phyloP scores from a whole-genome alignment of 2,888 invertebrate genomes.

The Octodonta nipae region DNA sequence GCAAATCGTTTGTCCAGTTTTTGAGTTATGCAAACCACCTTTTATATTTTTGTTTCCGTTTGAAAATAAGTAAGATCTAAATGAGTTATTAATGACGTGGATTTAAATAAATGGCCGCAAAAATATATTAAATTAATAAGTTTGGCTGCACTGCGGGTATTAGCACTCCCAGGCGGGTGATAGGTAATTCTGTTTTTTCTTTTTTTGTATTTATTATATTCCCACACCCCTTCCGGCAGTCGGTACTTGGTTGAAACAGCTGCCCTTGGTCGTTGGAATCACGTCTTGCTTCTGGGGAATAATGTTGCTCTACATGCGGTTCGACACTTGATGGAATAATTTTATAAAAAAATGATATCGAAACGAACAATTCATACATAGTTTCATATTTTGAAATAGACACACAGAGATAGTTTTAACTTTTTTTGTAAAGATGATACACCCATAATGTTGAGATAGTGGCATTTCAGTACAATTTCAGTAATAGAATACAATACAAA shows the following conservation, averaged over 20 bases:
- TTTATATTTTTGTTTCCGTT: no score
- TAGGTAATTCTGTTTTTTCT: constrained; percentile 18
- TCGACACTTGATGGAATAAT: constrained; percentile 38
- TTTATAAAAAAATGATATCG: constrained; percentile 1
- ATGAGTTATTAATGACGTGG: no score
- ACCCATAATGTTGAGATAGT: no score
- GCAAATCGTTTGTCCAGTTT: no score
- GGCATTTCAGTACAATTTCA: constrained; percentile 14
- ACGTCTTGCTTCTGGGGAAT: constrained; percentile 82
- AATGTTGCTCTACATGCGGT: constrained; percentile 58
- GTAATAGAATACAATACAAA: constrained; percentile 2
- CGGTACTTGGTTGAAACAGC: constrained; percentile 47
- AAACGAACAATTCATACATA: no score
- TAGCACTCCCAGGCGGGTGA: constrained; percentile 36
- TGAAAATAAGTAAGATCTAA: no score
- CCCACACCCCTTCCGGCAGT: no score
- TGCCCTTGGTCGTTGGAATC: constrained; percentile 77
- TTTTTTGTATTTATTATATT: constrained; percentile 26
- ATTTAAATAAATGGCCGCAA: background rate
- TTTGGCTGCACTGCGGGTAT: constrained; percentile 32
- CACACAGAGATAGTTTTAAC: no score
- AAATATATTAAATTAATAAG: background rate
- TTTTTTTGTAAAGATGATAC: no score
- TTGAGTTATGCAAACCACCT: no score
- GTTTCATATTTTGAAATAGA: no score